Evolutionary conservation across 2,113 vertebrate species (phyloP), one percentile per base, ranked within the genome.

Genomic region (Tetrao urogallus): DNA sequence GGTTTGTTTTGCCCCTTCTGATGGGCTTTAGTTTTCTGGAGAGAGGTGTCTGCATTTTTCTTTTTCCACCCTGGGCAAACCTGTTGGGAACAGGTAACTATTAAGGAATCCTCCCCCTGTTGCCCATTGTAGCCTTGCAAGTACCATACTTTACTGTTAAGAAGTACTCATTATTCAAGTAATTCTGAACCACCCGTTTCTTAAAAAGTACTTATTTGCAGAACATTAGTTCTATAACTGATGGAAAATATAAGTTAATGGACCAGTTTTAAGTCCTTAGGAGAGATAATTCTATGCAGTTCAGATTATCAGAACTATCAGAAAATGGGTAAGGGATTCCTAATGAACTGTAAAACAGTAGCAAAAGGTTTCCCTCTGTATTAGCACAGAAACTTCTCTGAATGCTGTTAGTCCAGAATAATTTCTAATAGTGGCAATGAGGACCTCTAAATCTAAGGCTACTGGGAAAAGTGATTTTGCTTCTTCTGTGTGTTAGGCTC

Each of bases 181-280:
- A 89, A 84, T 91, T 94, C 61, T 80, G 69, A 88, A 83, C 7
- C 8, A 70, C 45, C 3, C 10, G 24, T 71, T 56, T 86, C 43
- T 82, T 32, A 42, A 25, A 47, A 85, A 93, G 48, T 60, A 54
- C 14, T 82, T 81, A n/a, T 1, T 20, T 77, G 36, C 30, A 70
- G 76, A 80, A 82, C 69, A 83, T 93, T 83, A 92, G 58, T 42
- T 89, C n/a, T 83, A 18, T 71, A 88, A 63, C 65, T 12, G 81
- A 36, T 63, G n/a, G 72, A 81, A 90, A 93, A 90, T 88, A 12
- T 64, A 71, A 74, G 83, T 94, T 86, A 94, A 94, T 90, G 52
- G 65, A 42, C 50, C 50, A 45, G 3, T 64, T 86, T 40, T 34
- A 73, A 70, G 54, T 88, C 32, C n/a, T 79, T 20, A 65, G 30